Conservation (phyloP, 2,113 vertebrate genomes). For the Maccullochella peelii region DNA sequence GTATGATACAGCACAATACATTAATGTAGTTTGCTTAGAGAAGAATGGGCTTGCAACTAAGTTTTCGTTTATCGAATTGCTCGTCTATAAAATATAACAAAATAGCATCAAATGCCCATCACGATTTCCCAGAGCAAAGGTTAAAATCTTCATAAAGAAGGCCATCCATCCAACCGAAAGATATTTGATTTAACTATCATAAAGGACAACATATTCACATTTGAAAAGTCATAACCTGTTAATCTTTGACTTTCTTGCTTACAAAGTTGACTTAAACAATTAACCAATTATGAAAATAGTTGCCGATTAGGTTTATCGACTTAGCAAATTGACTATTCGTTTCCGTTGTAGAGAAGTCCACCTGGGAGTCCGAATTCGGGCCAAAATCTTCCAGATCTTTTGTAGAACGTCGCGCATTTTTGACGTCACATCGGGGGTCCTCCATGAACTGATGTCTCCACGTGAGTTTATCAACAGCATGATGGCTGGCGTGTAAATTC, state of each 20-base stretch:
- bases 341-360: too few species aligned
- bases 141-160: too few species aligned
- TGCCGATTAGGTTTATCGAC: background rate
- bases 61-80: background rate
- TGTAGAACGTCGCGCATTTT: constrained; percentile 44
- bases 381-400: too few species aligned
- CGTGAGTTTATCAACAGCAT: constrained; percentile 77
- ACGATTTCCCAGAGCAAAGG: background rate
- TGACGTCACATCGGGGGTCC: constrained; percentile 75
- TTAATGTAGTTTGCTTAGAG: background rate
- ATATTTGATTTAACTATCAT: too few species aligned
- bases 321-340: too few species aligned
- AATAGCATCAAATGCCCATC: background rate
- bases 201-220: background rate
- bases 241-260: background rate
- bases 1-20: too few species aligned
- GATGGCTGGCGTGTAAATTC: constrained; percentile 36
- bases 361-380: background rate
- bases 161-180: too few species aligned
- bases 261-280: background rate
- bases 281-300: background rate
- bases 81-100: too few species aligned
- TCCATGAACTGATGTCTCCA: constrained; percentile 66
- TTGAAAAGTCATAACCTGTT: background rate
- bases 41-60: background rate